phyloP scores from a whole-genome alignment of 2,888 invertebrate genomes.

The Tetranychus truncatus region DNA sequence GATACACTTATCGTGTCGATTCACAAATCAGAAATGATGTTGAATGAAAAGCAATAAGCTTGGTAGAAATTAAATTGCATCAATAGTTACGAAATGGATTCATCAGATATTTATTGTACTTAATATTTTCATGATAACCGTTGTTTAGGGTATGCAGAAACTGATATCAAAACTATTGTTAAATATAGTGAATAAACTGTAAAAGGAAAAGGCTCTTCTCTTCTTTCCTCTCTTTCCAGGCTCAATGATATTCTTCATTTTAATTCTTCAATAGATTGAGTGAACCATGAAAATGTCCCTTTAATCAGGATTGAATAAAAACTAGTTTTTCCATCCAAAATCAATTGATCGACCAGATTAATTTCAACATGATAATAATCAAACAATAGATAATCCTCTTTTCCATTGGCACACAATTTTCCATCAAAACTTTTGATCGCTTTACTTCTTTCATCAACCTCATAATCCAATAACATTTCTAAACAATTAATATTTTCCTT shows the following conservation, averaged over 20 bases:
- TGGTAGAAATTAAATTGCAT: too few relatives aligned
- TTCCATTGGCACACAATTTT: background rate
- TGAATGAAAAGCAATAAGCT: too few relatives aligned
- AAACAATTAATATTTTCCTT: too few relatives aligned
- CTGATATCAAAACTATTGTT: too few relatives aligned
- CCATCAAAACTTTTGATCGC: background rate
- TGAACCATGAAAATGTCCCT: background rate
- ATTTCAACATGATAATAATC: background rate
- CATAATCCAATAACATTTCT: background rate
- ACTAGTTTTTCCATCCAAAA: background rate
- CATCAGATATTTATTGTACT: too few relatives aligned
- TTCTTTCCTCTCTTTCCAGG: background rate
- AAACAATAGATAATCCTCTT: conserved; percentile 1
- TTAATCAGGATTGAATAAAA: background rate
- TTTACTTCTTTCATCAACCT: background rate
- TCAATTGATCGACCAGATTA: background rate
- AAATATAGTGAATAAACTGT: too few relatives aligned
- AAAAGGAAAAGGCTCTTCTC: background rate
- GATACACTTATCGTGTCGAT: too few relatives aligned
- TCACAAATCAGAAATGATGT: too few relatives aligned
- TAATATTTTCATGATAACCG: too few relatives aligned
- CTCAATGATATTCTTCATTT: background rate
- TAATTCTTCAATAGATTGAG: background rate
- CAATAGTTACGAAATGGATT: too few relatives aligned
- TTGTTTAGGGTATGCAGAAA: too few relatives aligned